Base-by-base conservation (phyloP, 1,140 invertebrate species). In the Leguminivora glycinivorella region DNA sequence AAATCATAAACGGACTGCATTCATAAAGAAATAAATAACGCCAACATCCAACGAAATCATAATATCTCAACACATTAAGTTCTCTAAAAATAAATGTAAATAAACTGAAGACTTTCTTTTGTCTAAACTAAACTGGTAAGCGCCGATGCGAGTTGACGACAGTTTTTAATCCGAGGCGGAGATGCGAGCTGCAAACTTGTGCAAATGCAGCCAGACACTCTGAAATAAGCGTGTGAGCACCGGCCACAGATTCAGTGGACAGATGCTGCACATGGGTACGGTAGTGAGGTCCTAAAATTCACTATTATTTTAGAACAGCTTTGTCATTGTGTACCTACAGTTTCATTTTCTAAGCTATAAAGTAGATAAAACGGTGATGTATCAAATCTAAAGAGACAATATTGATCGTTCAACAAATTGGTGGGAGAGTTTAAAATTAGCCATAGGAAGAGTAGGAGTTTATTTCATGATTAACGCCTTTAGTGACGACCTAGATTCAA, bases 161-260 rank as follows among this genome's bases (percentile, higher is more conserved):
- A 31, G 58, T 63, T 63, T 63, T 63, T 63, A 63, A 63, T 63
- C 26, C 58, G 9, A 24, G 14, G 56, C 25, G 17, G 25, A 29
- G 29, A 1, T n/a, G 58, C 2, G 0, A 63, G 19, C 26, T 63
- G 47, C 19, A 52, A 52, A 52, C 47, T 52, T 52, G 47, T 63
- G 58, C 58, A 63, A 63, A 63, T 63, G 58, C 58, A 29, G 25
- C 22, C 58, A 29, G 47, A 52, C 47, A 17, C 47, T 52, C 47
- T 6, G 5, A 52, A 19, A 52, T 52, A 52, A 52, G 47, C 47
- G n/a, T 3, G 19, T 3, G 19, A 52, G 47, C 47, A 22, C 47
- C 17, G 40, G 17, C 19, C 5, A n/a, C 47, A 52, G 47, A 52
- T 52, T 52, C 17, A 52, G 17, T 52, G 5, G 6, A 52, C 19